Conservation (phyloP, 2,113 vertebrate species). For the Malaclemys terrapin region DNA sequence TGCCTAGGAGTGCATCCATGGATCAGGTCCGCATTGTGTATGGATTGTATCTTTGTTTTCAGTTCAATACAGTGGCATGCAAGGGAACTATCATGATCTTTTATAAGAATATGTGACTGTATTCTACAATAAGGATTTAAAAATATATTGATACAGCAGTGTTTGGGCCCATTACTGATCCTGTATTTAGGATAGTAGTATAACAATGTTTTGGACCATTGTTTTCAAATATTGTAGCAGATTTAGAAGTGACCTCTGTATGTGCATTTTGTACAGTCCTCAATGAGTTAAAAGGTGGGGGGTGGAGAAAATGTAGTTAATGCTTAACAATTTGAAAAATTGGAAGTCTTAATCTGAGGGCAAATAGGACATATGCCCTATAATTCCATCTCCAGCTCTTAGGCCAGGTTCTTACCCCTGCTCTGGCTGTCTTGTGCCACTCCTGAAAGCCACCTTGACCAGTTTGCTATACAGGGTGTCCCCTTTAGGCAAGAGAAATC, state of each 20-base stretch:
- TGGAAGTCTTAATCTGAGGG: not conserved
- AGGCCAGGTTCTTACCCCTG: not conserved
- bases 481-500: not conserved
- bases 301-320: not conserved
- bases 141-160: not conserved
- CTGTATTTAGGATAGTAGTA: not conserved
- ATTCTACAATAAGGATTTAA: not conserved
- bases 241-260: not conserved
- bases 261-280: not conserved
- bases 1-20: not conserved
- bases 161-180: not conserved
- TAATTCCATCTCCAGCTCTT: not conserved
- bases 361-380: not conserved
- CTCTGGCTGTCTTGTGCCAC: not conserved
- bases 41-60: not conserved
- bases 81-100: not conserved
- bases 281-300: not conserved
- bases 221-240: not conserved
- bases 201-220: not conserved
- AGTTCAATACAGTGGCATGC: not conserved
- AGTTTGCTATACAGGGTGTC: not conserved
- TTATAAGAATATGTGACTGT: not conserved
- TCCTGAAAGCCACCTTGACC: not conserved
- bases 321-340: not conserved
- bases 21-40: not conserved